Evolutionary conservation across 2,113 vertebrate species (phyloP), one percentile per base, ranked within the genome.

Genomic region (Protobothrops flavoviridis): DNA sequence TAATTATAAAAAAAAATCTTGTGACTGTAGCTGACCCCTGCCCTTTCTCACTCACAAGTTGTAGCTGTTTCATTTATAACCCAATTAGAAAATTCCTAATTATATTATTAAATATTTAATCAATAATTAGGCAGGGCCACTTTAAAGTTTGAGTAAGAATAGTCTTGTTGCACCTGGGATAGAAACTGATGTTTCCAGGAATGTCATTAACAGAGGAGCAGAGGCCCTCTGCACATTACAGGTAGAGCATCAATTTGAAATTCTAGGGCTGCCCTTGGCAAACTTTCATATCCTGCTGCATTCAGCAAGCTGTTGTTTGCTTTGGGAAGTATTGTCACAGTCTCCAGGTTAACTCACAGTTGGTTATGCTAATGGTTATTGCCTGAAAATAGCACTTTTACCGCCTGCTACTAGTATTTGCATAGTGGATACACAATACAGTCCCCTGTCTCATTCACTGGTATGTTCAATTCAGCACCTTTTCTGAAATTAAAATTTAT

Each of bases 271-370:
- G 88, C 57, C 53, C 48, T 52, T 92, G 91, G 91, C 93, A 69
- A 90, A 39, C 50, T 64, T 50, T 94, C 53, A 20, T 61, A 64
- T 91, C 90, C 93, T 59, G 90, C 93, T 61, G 87, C 64, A 91
- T 74, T 91, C 61, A 90, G 56, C 81, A 92, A 92, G 57, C 48
- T 92, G 93, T 74, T 87, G 74, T 94, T 94, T 94, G 88, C 56
- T 90, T 87, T 94, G 91, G 74, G 93, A 94, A 90, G 74, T 55
- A 45, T 85, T 64, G 74, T 92, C 48, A 86, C 21, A 48, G 48
- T 87, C 56, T 74, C 93, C 56, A 92, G 88, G 74, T 94, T 92
- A 94, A 92, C 74, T 69, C 91, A 33, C 57, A 92, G 69, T 90
- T 94, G 91, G 93, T 57, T n/a, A 20, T 61, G n/a, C 52, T 81